Conservation (phyloP, 1,140 invertebrate species). For the Metaphire vulgaris region DNA sequence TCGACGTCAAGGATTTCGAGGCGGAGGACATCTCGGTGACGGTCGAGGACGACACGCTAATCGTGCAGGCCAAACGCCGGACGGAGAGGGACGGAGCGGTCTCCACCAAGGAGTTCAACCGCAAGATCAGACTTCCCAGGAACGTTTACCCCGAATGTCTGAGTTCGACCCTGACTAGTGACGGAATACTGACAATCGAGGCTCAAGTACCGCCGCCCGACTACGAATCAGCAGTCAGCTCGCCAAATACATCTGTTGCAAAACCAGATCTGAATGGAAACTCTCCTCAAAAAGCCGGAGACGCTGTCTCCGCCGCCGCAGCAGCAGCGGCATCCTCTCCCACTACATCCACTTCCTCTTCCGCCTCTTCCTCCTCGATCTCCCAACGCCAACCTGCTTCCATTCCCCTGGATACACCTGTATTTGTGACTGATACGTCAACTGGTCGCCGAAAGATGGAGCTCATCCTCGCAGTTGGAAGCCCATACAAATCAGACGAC, state of each 20-base stretch:
- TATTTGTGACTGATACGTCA: conserved; percentile 1
- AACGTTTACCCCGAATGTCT: conserved; percentile 52
- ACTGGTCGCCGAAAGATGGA: conserved; percentile 6
- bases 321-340: neutral
- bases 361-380: no score
- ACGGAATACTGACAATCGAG: conserved; percentile 52
- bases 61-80: conserved; percentile 52
- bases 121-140: conserved; percentile 51
- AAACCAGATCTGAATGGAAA: neutral
- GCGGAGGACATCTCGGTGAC: conserved; percentile 26
- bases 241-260: neutral
- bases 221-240: neutral
- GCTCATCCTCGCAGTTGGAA: conserved; percentile 17
- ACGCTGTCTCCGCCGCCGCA: neutral
- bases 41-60: conserved; percentile 28
- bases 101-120: conserved; percentile 52
- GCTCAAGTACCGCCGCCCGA: conserved; percentile 49
- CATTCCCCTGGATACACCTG: conserved; percentile 20
- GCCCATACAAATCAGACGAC: conserved; percentile 24
- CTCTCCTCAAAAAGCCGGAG: neutral
- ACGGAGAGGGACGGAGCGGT: conserved; percentile 47
- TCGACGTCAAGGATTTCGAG: conserved; percentile 27
- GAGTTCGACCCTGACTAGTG: conserved; percentile 49
- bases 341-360: conserved; percentile 5
- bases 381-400: no score